Conservation (phyloP, 2,797 vertebrate genomes). For the Poecilia picta region DNA sequence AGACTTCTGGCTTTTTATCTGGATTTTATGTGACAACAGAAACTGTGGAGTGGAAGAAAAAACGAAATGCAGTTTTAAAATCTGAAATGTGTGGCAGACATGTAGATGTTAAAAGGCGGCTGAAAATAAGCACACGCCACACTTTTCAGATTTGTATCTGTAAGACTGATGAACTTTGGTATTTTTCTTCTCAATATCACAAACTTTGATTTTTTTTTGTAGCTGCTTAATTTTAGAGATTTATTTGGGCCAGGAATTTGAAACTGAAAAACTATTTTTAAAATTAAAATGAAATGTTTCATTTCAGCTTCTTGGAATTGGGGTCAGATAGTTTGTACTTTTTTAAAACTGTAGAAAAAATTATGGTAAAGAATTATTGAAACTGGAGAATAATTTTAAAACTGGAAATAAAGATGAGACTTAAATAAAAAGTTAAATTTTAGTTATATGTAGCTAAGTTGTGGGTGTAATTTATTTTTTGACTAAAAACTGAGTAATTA, state of each 20-base stretch:
- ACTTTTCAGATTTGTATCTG: not conserved
- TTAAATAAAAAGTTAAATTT: not conserved
- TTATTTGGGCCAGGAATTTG: too few species aligned
- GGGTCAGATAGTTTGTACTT: too few species aligned
- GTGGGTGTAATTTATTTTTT: too few species aligned
- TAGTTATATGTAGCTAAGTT: too few species aligned
- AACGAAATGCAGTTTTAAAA: not conserved
- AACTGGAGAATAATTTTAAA: too few species aligned
- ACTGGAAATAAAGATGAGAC: not conserved
- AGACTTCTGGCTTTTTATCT: not conserved
- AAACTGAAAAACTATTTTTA: too few species aligned
- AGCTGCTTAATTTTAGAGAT: not conserved
- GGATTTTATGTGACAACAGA: not conserved
- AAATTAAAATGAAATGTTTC: too few species aligned
- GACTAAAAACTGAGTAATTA: not conserved
- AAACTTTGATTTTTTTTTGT: not conserved
- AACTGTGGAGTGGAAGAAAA: not conserved
- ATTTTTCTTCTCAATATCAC: not conserved
- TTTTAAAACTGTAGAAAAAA: too few species aligned
- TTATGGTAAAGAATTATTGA: too few species aligned
- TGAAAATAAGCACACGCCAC: not conserved
- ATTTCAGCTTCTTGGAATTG: too few species aligned
- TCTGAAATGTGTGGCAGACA: not conserved
- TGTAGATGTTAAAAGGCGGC: not conserved
- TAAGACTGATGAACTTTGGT: not conserved